Evolutionary conservation across 1,140 invertebrate species (phyloP).

Genomic region (Drosophila triauraria): DNA sequence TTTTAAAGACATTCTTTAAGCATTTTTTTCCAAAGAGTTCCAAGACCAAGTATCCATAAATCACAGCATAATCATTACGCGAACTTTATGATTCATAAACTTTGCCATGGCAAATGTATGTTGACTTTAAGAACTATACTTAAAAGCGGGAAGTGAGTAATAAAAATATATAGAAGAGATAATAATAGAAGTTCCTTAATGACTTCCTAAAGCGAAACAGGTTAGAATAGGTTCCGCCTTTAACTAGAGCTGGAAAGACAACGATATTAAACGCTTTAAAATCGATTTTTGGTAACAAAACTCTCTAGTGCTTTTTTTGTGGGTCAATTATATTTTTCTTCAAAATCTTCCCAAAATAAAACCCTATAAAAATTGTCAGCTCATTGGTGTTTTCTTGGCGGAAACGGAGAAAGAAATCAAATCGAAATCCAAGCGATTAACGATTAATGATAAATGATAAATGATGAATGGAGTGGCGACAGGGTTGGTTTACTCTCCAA

Average conservation of each 20-base stretch:
- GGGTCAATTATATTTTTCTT: not conserved
- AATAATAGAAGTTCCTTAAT: not conserved
- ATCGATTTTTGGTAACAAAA: not conserved
- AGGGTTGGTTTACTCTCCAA: slow-evolving; percentile 13
- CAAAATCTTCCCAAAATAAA: not conserved
- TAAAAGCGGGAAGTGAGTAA: slow-evolving; percentile 1
- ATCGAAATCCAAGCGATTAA: slow-evolving; percentile 8
- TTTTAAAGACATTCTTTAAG: too few species aligned
- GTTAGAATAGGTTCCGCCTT: slow-evolving; percentile 7
- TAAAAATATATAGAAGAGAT: not conserved
- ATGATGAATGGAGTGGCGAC: slow-evolving; percentile 1
- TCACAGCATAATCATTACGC: too few species aligned
- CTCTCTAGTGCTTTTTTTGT: not conserved
- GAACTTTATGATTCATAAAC: not conserved
- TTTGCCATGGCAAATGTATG: not conserved
- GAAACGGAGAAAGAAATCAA: slow-evolving; percentile 22
- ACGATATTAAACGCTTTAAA: not conserved
- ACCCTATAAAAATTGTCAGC: slow-evolving; percentile 11
- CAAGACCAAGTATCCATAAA: not conserved
- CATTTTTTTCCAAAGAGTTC: not conserved
- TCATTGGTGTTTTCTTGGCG: slow-evolving; percentile 8
- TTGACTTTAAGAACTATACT: not conserved
- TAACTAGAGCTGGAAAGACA: not conserved
- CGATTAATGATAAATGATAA: slow-evolving; percentile 1
- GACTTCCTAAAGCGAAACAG: slow-evolving; percentile 13